phyloP scores from a whole-genome alignment of 2,888 invertebrate genomes.

The Lomographa bimaculata region DNA sequence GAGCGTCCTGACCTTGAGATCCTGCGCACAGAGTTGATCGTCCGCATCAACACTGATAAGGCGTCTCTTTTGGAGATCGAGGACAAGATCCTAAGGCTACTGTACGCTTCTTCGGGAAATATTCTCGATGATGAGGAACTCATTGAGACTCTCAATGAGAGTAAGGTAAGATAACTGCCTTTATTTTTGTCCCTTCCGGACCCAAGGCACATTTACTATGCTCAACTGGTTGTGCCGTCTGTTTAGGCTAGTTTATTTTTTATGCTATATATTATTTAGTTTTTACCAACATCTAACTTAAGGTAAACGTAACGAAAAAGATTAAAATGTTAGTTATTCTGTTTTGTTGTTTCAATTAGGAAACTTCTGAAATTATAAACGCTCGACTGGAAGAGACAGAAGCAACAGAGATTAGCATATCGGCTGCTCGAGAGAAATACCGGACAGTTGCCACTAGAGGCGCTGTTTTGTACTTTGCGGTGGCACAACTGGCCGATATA shows the following conservation, averaged over 20 bases:
- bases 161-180: slow-evolving; percentile 90
- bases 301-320: no score
- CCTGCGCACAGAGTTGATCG: slow-evolving; percentile 91
- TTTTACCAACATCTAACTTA: no score
- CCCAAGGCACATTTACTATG: no score
- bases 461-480: slow-evolving; percentile 95
- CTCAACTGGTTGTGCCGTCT: no score
- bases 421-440: slow-evolving; percentile 93
- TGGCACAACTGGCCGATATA: slow-evolving; percentile 93
- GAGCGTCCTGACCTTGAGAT: slow-evolving; percentile 95
- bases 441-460: slow-evolving; percentile 93
- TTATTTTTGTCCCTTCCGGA: no score
- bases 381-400: slow-evolving; percentile 94
- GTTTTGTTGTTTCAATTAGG: no score
- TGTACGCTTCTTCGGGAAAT: slow-evolving; percentile 93
- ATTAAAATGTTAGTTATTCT: not conserved
- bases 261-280: no score
- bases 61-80: slow-evolving; percentile 93
- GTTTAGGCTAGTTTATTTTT: no score
- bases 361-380: slow-evolving; percentile 95
- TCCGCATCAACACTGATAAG: slow-evolving; percentile 93
- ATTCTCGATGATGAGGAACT: slow-evolving; percentile 97
- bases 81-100: slow-evolving; percentile 93
- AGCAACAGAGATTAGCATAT: slow-evolving; percentile 93
- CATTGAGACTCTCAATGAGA: slow-evolving; percentile 94